phyloP scores from a whole-genome alignment of 2,113 vertebrate species.

The Chlamydotis undulata region DNA sequence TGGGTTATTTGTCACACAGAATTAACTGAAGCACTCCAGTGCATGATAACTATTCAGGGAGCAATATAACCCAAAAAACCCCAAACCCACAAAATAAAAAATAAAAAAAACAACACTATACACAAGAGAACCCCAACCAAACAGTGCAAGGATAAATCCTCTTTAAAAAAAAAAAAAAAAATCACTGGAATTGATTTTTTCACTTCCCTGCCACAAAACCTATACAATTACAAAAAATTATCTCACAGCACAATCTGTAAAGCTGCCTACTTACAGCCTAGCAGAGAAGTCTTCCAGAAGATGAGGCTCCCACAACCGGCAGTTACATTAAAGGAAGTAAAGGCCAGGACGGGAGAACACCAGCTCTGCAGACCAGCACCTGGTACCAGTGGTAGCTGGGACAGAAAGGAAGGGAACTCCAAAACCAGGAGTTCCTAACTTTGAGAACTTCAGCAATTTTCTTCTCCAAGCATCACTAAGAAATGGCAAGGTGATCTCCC shows the following conservation, averaged over 20 bases:
- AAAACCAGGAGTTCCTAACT: no score
- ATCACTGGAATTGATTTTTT: neutral
- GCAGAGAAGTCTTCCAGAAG: neutral
- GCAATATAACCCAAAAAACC: neutral
- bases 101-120: no score
- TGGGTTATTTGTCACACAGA: neutral
- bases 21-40: neutral
- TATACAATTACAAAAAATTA: neutral
- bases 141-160: neutral
- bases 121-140: neutral
- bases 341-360: neutral
- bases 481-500: neutral
- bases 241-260: neutral
- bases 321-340: rapidly evolving
- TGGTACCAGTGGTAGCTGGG: rapidly evolving
- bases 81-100: neutral
- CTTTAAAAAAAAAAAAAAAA: neutral
- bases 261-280: neutral
- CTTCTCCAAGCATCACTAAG: rapidly evolving
- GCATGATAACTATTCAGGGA: neutral
- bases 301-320: rapidly evolving
- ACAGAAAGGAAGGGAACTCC: neutral
- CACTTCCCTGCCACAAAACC: neutral
- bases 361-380: neutral
- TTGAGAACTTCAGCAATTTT: neutral